Evolutionary conservation across 2,888 invertebrate species (phyloP), one percentile per base, ranked within the genome.

Genomic region (Polia nebulosa): DNA sequence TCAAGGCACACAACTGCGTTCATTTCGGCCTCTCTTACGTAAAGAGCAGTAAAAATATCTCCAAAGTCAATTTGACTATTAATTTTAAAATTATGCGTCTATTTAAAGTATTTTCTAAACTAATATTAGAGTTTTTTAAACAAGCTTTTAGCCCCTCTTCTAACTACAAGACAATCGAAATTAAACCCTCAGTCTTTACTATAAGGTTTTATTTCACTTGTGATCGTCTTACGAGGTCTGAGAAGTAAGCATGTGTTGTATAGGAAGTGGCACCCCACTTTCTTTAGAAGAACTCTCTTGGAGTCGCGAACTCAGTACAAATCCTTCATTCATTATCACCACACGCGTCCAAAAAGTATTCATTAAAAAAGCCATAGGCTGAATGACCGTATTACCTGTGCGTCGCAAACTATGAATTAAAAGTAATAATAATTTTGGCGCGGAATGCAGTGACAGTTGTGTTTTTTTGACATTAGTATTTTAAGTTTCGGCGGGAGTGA

Each of bases 361-460:
- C 8, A 58, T 32, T 25, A 27, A 39, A 60, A 49, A 70, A 53
- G 27, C 57, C 25, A 15, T n/a, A 44, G 53, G 61, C 79, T 53
- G 53, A 67, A 72, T 39, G 27, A 41, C 25, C 22, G 17, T 52
- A 25, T 11, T 15, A 36, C 41, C 25, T 52, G 36, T 29, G 79
- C 61, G 65, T 58, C 47, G 63, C 58, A 22, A 55, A 64, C 22
- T 29, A 84, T 72, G 69, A 76, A 64, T 36, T 68, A 79, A 82
- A 73, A 65, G 1, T 53, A 41, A 52, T 32, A 20, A 25, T 41
- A 8, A 65, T 59, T 63, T 79, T 66, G 67, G 70, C 85, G 83
- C 78, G 83, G 68, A 84, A 84, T 83, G 83, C 80, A 84, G 83
- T 83, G 83, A 84, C 75, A 70, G 22, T 82, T 70, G 75, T 84